These are phyloP conservation scores for Calameuta filiformis DNA, from an alignment of 2,888 invertebrate genomes.

Conservation along the genomic window DNA sequence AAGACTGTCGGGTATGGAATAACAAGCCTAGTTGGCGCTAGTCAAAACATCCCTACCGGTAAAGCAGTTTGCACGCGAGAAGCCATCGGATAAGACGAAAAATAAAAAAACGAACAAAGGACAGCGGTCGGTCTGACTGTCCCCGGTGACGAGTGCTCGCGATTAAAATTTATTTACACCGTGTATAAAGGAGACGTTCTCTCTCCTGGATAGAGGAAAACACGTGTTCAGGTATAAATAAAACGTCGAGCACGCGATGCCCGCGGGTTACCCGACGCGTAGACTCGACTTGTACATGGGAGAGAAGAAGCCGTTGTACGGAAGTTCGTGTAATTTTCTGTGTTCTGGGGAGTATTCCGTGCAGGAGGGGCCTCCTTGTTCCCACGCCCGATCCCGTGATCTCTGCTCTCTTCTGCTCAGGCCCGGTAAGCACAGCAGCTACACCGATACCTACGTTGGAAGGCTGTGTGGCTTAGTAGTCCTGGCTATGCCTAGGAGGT, in stretches of 20 bases:
- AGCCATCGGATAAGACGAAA: neutral
- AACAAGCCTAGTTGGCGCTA: neutral
- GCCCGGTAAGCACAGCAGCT: neutral
- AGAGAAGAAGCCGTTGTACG: neutral
- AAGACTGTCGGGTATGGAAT: neutral
- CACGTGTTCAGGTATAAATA: constrained; percentile 2
- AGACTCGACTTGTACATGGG: neutral
- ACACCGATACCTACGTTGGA: neutral
- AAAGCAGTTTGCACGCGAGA: neutral
- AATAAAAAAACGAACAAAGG: neutral
- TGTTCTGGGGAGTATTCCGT: constrained; percentile 13
- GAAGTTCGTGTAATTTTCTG: constrained; percentile 9
- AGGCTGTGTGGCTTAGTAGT: neutral
- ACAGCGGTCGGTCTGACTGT: neutral
- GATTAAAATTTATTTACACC: neutral
- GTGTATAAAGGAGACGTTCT: neutral
- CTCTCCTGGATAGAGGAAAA: neutral
- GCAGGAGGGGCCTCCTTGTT: constrained; percentile 44
- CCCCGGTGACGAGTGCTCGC: neutral
- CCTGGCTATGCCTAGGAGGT: constrained; percentile 40
- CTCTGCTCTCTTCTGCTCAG: constrained; percentile 43
- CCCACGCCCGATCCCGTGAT: constrained; percentile 63
- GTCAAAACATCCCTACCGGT: neutral
- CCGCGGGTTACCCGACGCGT: neutral
- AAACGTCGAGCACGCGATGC: neutral